These are phyloP conservation scores for Melospiza melodia DNA, from an alignment of 2,113 vertebrate species.

Conservation along the genomic window DNA sequence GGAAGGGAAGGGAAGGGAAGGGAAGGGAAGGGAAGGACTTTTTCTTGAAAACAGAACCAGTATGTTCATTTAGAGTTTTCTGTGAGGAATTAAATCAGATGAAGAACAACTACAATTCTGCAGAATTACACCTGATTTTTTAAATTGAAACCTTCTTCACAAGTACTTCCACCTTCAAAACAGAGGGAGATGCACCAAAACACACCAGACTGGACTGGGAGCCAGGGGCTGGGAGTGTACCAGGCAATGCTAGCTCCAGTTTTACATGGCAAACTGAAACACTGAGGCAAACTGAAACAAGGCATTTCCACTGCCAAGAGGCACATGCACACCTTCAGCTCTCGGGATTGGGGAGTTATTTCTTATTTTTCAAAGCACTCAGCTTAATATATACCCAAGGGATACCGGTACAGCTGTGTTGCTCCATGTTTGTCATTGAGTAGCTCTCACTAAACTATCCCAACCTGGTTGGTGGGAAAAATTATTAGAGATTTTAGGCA, in stretches of 20 bases:
- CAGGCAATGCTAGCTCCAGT: not conserved
- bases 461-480: not conserved
- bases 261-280: not conserved
- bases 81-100: not conserved
- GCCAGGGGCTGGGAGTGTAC: not conserved
- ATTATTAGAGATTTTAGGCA: not conserved
- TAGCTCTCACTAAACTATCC: not conserved
- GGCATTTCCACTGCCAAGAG: not conserved
- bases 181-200: not conserved
- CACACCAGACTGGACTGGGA: not conserved
- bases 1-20: no score
- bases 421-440: not conserved
- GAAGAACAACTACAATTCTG: not conserved
- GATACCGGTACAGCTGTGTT: not conserved
- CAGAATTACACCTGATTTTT: not conserved
- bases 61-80: not conserved
- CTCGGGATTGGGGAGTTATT: rapidly evolving
- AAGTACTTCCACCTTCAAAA: not conserved
- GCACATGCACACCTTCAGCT: not conserved
- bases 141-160: not conserved
- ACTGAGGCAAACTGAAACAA: not conserved
- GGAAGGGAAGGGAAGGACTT: no score
- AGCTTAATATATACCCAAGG: not conserved
- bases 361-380: not conserved
- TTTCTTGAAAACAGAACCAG: not conserved